Base-by-base conservation (phyloP, 2,888 invertebrate species). In the Sarcophaga rosellei region DNA sequence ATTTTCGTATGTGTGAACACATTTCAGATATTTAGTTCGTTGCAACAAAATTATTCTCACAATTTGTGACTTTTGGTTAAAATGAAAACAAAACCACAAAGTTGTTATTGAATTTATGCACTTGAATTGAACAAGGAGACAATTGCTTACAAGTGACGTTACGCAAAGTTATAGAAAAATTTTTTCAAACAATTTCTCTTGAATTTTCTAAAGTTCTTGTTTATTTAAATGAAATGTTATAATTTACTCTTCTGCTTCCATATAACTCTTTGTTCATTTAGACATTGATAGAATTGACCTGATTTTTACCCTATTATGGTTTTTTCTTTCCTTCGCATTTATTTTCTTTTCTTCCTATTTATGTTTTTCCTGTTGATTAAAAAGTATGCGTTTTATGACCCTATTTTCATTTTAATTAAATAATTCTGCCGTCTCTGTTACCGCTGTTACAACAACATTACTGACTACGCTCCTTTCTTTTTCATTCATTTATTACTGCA, bases 61-160 rank as follows among this genome's bases (percentile, higher is more conserved):
- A 81, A 84, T 81, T 81, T 85, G 73, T 81, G 81, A 78, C 74
- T 81, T 85, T 81, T 74, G 73, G 74, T 81, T 81, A 81, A 85
- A 65, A 69, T 53, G 57, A 44, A 62, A 73, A 57, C 69, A 72
- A 72, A 77, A 78, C 74, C 81, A 47, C 81, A 85, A 8, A 35
- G 35, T 35, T 35, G 25, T 74, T 47, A 59, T 35, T 85, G 57
- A 70, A 25, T 59, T 62, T 79, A 12, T 35, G 20, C 35, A 62
- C 79, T 25, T 35, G 35, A 35, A 84, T 84, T 84, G 79, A 79
- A 70, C 79, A 79, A 35, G 35, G 2, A 35, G 8, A 35, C 35
- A 35, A 35, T 6, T 6, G 35, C 35, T 35, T 35, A 6, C 35
- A 35, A 0, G 0, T 0, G 8, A 10, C 35, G 10, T 2, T 35